Conservation (phyloP, 1,140 invertebrate species). For the Conus betulinus region DNA sequence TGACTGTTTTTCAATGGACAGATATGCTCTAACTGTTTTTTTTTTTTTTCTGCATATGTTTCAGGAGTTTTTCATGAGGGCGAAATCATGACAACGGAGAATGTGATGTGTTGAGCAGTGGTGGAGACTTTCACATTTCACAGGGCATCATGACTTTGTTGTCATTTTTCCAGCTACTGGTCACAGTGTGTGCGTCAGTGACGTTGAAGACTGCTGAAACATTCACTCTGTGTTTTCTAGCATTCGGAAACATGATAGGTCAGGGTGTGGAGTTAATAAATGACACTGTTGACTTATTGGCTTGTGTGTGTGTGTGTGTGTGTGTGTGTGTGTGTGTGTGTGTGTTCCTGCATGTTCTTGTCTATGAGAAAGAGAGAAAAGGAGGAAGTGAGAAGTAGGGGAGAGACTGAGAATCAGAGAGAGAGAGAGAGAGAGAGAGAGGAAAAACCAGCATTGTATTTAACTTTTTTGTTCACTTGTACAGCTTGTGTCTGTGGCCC, state of each 20-base stretch:
- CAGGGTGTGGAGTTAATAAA: neutral
- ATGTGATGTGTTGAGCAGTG: neutral
- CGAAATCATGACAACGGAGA: conserved; percentile 67
- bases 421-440: neutral
- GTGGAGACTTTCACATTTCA: neutral
- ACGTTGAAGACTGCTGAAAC: neutral
- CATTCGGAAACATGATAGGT: neutral
- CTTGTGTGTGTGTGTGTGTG: neutral
- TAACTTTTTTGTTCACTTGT: neutral
- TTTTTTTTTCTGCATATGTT: conserved; percentile 47
- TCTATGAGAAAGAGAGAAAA: neutral
- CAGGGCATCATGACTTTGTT: neutral
- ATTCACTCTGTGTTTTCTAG: neutral
- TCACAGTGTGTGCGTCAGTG: neutral
- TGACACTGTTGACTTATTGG: neutral
- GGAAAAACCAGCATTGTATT: too few relatives aligned
- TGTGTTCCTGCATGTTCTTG: neutral
- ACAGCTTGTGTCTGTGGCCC: neutral
- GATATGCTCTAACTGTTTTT: neutral
- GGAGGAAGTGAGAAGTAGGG: neutral
- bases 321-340: neutral
- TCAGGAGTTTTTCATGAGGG: conserved; percentile 71
- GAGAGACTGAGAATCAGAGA: neutral
- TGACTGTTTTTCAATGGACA: neutral
- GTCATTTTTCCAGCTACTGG: neutral